phyloP scores from a whole-genome alignment of 2,113 vertebrate genomes.

The Megaceryle maxima region DNA sequence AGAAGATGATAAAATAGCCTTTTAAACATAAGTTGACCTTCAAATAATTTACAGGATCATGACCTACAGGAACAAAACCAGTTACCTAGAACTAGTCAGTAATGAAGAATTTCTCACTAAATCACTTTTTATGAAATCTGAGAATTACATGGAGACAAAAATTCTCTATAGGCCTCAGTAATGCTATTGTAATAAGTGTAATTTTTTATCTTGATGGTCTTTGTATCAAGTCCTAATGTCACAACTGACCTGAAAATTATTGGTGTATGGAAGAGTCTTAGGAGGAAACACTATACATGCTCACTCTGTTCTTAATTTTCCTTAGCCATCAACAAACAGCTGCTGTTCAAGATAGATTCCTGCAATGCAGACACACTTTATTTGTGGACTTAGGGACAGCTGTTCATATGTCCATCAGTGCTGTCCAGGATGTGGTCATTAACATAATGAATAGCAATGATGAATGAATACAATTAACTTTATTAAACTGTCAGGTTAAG shows the following conservation, averaged over 20 bases:
- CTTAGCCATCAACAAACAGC: neutral
- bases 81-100: neutral
- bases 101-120: conserved; percentile 9
- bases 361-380: neutral
- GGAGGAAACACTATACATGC: neutral
- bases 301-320: neutral
- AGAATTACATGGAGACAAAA: neutral
- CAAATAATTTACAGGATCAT: neutral
- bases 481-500: neutral
- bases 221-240: neutral
- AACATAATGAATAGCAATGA: neutral
- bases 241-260: neutral
- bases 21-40: conserved; percentile 6
- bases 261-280: neutral
- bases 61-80: neutral
- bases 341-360: neutral
- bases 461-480: neutral
- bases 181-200: neutral
- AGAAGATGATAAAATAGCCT: neutral
- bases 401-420: neutral
- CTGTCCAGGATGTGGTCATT: neutral
- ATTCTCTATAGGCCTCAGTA: neutral
- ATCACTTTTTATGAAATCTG: neutral
- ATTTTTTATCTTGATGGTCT: neutral
- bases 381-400: neutral